Evolutionary conservation across 2,113 vertebrate species (phyloP).

Genomic region (Dinomys branickii): DNA sequence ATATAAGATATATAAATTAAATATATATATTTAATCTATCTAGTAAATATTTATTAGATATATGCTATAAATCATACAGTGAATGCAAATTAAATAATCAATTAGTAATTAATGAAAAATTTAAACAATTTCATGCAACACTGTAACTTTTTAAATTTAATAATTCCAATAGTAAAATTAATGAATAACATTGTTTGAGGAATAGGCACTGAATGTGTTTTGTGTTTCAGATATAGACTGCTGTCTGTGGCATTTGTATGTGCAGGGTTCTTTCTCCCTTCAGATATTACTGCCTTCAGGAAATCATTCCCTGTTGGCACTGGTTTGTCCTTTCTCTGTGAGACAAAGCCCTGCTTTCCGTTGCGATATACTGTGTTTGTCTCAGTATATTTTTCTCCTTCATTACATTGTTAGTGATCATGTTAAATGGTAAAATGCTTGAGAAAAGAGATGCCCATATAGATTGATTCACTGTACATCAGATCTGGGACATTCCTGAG

Average conservation of each 20-base stretch:
- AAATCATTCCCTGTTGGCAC: neutral
- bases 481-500: neutral
- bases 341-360: neutral
- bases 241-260: neutral
- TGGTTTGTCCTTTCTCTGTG: neutral
- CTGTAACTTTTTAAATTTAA: neutral
- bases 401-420: neutral
- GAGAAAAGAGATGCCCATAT: neutral
- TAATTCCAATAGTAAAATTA: neutral
- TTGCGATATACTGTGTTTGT: neutral
- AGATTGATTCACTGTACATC: neutral
- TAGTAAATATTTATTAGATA: neutral
- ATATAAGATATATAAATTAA: neutral
- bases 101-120: neutral
- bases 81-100: neutral
- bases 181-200: neutral
- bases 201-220: neutral
- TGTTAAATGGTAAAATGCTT: neutral
- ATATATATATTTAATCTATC: too few species aligned
- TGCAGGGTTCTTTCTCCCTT: neutral
- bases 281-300: rapidly evolving
- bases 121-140: neutral
- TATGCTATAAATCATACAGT: neutral
- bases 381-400: neutral
- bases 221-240: neutral